These are phyloP conservation scores for Selene dorsalis DNA, from an alignment of 2,797 vertebrate species.

Conservation along the genomic window DNA sequence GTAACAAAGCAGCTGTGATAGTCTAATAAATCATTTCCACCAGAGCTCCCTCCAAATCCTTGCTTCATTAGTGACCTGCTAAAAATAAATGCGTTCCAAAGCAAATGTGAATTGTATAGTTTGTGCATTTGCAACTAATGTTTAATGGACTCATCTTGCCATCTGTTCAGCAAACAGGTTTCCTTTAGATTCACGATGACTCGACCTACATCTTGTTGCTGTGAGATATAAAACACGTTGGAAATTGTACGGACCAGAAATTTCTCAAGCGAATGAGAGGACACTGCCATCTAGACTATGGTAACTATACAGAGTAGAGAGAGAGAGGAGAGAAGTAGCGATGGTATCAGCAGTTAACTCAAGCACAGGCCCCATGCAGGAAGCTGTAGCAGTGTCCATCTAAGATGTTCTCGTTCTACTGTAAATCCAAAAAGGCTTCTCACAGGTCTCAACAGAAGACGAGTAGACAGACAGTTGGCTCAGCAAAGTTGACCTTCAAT, in stretches of 20 bases:
- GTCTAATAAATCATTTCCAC: neutral
- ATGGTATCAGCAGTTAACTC: neutral
- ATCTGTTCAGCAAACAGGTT: neutral
- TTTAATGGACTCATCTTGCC: neutral
- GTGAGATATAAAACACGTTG: neutral
- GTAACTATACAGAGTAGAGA: no score
- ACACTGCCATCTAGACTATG: neutral
- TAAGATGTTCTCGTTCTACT: neutral
- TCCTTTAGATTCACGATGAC: neutral
- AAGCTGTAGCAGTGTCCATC: neutral
- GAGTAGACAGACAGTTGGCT: neutral
- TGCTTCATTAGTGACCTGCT: neutral
- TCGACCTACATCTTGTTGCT: neutral
- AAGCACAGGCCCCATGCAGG: neutral
- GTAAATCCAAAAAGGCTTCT: neutral
- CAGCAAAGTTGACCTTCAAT: neutral
- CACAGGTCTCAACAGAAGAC: neutral
- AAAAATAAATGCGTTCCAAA: constrained; percentile 3
- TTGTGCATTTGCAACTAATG: neutral
- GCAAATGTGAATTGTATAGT: neutral
- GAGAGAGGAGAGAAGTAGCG: neutral
- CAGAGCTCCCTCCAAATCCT: neutral
- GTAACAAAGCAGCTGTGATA: neutral
- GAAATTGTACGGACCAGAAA: neutral
- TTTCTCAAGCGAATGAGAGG: neutral